phyloP scores from a whole-genome alignment of 2,888 invertebrate species.

The Latrodectus hesperus region DNA sequence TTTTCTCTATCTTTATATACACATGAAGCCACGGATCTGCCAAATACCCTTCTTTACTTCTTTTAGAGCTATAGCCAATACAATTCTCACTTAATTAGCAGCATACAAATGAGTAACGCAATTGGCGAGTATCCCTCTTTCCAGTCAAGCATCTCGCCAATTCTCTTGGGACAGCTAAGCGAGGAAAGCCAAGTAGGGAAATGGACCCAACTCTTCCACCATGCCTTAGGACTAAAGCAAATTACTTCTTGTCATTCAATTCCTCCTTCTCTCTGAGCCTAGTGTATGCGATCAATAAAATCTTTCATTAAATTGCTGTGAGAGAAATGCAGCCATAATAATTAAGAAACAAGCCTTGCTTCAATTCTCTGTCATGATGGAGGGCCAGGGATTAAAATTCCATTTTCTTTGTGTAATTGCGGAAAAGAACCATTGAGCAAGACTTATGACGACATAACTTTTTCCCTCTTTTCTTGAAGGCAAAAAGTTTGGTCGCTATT shows the following conservation, averaged over 20 bases:
- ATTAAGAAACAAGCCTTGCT: constrained; percentile 36
- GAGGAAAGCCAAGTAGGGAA: too few relatives aligned
- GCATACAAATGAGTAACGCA: background rate
- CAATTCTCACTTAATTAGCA: too few relatives aligned
- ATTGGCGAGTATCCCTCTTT: background rate
- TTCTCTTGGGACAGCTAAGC: too few relatives aligned
- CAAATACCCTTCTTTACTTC: too few relatives aligned
- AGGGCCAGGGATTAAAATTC: constrained; percentile 40
- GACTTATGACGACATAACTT: too few relatives aligned
- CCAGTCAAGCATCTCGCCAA: too few relatives aligned
- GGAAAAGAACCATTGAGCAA: background rate
- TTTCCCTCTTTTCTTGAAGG: background rate
- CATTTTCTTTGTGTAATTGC: constrained; percentile 25
- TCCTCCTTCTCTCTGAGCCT: background rate
- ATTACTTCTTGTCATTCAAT: too few relatives aligned
- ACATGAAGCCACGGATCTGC: too few relatives aligned
- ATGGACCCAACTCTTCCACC: too few relatives aligned
- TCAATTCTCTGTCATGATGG: constrained; percentile 2
- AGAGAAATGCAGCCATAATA: constrained; percentile 16
- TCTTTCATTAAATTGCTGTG: constrained; percentile 34
- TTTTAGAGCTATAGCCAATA: too few relatives aligned
- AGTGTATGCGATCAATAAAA: constrained; percentile 28
- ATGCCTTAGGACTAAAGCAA: too few relatives aligned
- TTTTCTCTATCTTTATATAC: too few relatives aligned
- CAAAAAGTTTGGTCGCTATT: background rate